These are phyloP conservation scores for Eidolon helvum DNA, from an alignment of 2,113 vertebrate genomes.

Conservation along the genomic window DNA sequence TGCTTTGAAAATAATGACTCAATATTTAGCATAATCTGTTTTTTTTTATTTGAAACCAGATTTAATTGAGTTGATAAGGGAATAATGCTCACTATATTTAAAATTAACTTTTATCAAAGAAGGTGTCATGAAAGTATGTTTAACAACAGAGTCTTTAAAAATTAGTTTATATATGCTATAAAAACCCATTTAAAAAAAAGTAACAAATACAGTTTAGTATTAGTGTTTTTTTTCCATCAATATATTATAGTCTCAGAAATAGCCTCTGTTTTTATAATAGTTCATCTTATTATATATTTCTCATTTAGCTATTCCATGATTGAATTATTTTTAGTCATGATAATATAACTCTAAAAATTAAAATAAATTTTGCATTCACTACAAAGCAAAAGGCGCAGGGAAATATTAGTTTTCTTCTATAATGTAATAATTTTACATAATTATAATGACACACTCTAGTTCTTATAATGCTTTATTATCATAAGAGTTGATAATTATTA, in stretches of 20 bases:
- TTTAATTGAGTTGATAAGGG: not conserved
- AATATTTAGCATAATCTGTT: not conserved
- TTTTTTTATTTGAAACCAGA: not conserved
- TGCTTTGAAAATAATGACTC: not conserved
- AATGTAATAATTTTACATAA: not conserved
- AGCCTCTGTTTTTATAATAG: not conserved
- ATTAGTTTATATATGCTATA: not conserved
- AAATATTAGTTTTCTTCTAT: not conserved
- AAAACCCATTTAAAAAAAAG: not conserved
- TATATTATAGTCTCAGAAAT: not conserved
- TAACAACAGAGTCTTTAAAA: not conserved
- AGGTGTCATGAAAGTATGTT: not conserved
- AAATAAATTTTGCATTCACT: not conserved
- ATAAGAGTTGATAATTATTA: not conserved
- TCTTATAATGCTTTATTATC: not conserved
- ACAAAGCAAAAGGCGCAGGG: not conserved
- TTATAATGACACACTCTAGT: not conserved
- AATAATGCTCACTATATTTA: not conserved
- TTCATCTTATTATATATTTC: not conserved
- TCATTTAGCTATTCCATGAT: not conserved
- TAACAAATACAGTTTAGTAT: not conserved
- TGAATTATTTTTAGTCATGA: not conserved
- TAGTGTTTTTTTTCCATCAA: not conserved
- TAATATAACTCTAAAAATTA: not conserved
- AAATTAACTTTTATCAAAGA: not conserved